These are phyloP conservation scores for Bubo blakistoni DNA, from an alignment of 2,113 vertebrate genomes.

Conservation along the genomic window DNA sequence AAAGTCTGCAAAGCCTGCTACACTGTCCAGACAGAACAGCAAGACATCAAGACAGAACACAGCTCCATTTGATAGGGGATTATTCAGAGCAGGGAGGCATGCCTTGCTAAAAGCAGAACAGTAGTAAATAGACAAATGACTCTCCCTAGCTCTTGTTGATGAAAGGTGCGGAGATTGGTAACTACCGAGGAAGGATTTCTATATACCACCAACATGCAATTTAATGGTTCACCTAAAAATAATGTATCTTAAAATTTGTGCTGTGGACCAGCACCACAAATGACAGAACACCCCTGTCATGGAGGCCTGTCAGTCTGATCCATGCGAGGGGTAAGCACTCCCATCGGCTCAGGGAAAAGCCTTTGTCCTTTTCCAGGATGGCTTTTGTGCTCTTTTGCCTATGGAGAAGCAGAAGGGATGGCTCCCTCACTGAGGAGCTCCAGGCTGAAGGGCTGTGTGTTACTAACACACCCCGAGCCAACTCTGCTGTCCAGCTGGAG, in stretches of 20 bases:
- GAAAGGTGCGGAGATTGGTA: background rate
- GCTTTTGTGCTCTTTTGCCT: background rate
- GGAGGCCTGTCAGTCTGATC: background rate
- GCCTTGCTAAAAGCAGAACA: background rate
- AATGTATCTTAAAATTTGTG: background rate
- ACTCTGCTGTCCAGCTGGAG: background rate
- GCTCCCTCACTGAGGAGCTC: background rate
- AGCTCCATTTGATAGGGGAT: accelerated
- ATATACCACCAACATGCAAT: accelerated
- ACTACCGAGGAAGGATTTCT: background rate
- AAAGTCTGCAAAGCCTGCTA: background rate
- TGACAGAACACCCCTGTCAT: accelerated
- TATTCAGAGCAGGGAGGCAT: background rate
- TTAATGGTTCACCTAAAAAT: background rate
- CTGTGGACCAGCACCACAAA: background rate
- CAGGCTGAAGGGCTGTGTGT: background rate
- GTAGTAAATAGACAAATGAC: accelerated
- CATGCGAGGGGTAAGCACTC: background rate
- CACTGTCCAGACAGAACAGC: background rate
- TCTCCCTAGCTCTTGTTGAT: background rate
- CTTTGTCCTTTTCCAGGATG: background rate
- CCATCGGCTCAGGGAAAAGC: background rate
- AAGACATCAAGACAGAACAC: background rate
- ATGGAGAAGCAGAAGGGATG: background rate
- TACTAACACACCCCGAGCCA: background rate